Conservation (phyloP, 1,140 invertebrate genomes). For the Diorhabda carinulata region DNA sequence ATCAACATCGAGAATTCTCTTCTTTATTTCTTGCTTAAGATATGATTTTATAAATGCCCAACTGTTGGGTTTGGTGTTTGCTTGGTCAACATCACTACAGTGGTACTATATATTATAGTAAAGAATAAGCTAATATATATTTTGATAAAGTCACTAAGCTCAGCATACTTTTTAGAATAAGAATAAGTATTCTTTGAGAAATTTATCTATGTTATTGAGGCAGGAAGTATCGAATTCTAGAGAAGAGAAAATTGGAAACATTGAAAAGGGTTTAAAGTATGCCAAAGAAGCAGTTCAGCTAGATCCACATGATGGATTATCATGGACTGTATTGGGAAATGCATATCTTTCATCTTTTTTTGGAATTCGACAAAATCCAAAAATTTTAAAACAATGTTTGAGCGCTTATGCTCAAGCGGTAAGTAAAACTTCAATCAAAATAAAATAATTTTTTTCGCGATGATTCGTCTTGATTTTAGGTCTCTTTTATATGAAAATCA, state of each 20-base stretch:
- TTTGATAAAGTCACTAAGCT: no score
- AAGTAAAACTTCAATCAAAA: constrained; percentile 42
- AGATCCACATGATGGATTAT: constrained; percentile 77
- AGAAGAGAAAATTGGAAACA: constrained; percentile 60
- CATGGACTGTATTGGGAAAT: constrained; percentile 84
- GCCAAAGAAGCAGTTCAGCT: constrained; percentile 81
- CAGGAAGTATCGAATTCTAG: constrained; percentile 57
- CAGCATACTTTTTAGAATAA: constrained; percentile 55
- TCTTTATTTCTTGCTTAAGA: no score
- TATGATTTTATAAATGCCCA: no score
- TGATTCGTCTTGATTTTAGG: no score
- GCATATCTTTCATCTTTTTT: constrained; percentile 82
- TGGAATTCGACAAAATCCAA: constrained; percentile 67
- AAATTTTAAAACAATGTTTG: constrained; percentile 68
- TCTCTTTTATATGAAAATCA: no score
- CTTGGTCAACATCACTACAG: neutral
- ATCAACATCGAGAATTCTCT: no score
- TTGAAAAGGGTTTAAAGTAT: constrained; percentile 70
- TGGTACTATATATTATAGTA: neutral
- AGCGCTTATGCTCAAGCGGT: constrained; percentile 79
- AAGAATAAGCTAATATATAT: no score
- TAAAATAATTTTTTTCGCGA: no score
- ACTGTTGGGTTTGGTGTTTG: neutral
- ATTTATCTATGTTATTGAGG: constrained; percentile 78
- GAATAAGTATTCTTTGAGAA: constrained; percentile 75